Conservation (phyloP, 1,140 invertebrate genomes). For the Drosophila orena region DNA sequence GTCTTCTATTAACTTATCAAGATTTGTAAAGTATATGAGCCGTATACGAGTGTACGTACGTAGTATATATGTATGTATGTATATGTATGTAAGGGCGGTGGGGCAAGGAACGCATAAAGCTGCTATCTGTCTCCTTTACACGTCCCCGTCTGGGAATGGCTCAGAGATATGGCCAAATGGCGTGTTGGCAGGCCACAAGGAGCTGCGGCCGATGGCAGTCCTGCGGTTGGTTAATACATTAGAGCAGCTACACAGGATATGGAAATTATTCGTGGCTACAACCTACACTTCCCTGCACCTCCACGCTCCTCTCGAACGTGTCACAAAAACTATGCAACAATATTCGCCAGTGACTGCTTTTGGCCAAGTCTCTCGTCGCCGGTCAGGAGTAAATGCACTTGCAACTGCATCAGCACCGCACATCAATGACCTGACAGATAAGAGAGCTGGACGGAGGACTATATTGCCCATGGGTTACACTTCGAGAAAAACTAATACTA, state of each 20-base stretch:
- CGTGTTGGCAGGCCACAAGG: constrained; percentile 74
- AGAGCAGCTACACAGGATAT: constrained; percentile 43
- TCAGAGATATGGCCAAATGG: constrained; percentile 62
- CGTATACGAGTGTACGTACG: no score
- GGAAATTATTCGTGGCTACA: constrained; percentile 37
- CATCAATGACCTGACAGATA: constrained; percentile 24
- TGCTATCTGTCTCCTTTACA: constrained; percentile 77
- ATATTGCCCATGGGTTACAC: constrained; percentile 10
- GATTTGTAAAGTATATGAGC: constrained; percentile 83
- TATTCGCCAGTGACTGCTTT: constrained; percentile 3
- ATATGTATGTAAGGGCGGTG: constrained; percentile 3
- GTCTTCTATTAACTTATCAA: constrained; percentile 77
- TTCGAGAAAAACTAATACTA: not conserved
- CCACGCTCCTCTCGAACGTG: constrained; percentile 4
- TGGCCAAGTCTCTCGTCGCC: constrained; percentile 19
- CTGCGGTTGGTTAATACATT: constrained; percentile 38
- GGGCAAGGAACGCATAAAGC: constrained; percentile 65
- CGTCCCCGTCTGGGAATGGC: constrained; percentile 40
- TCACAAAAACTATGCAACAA: constrained; percentile 30
- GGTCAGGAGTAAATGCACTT: constrained; percentile 51
- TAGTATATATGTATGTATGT: no score
- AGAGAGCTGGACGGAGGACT: constrained; percentile 1
- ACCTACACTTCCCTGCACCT: not conserved
- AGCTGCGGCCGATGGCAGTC: constrained; percentile 12
- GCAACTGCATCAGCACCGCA: constrained; percentile 25